Base-by-base conservation (phyloP, 2,888 invertebrate genomes). In the Drosophila austrosaltans region DNA sequence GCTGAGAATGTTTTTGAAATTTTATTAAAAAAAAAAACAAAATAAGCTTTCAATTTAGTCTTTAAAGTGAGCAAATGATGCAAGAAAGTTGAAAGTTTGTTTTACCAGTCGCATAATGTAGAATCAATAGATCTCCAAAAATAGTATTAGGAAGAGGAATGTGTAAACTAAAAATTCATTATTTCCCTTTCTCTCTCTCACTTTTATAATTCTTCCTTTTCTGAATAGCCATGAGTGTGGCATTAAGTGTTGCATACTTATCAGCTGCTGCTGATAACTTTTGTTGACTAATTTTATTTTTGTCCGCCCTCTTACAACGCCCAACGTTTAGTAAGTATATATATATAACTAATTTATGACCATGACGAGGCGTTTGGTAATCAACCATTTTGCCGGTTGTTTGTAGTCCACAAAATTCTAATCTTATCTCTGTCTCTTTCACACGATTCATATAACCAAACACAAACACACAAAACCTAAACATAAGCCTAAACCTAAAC, bases 191-290 rank as follows among this genome's bases (percentile, higher is more conserved):
- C 7, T 20, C 6, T 20, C 44, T 20, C 22, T 12, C 10, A 22
- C 20, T 48, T 30, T 5, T 30, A 8, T 36, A 10, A 36, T 10
- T 4, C 10, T 25, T 10, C 22, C 3, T 22, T 8, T 48, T 16
- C 16, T 16, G 22, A 22, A 22, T 22, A 8, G 10, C 3, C 10
- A 25, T 48, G 48, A 22, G 48, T 48, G 3, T 20, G 7, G 20
- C 53, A 59, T 16, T 44, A 63, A 63, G 71, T 60, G 71, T 7
- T 58, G 72, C 74, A 67, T 56, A 72, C 59, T 72, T 72, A 72
- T 73, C 72, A 58, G 67, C 63, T 42, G 25, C 53, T 20, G 57
- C 63, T 28, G 58, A 42, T 59, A 64, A 44, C 61, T 53, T 61
- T 61, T 30, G 25, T 53, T 62, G 53, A 22, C 62, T 62, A 53